Conservation (phyloP, 2,888 invertebrate genomes). For the Chrysolina oricalcia region DNA sequence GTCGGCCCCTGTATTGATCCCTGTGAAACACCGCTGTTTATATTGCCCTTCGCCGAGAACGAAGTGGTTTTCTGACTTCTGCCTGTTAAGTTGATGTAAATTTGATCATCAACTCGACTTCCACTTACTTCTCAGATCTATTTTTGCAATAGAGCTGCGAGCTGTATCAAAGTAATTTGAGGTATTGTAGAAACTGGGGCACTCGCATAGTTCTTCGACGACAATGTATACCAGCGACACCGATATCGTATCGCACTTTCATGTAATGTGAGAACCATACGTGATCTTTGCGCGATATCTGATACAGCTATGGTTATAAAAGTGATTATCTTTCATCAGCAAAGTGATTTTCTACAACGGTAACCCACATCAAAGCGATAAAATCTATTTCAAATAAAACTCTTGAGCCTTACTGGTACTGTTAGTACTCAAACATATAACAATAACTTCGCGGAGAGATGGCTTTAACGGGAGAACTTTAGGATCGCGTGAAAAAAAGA, state of each 20-base stretch:
- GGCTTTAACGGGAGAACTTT: neutral
- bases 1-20: no score
- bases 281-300: constrained; percentile 13
- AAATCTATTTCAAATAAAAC: neutral
- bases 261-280: constrained; percentile 8
- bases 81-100: no score
- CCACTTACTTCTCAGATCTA: no score
- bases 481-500: neutral
- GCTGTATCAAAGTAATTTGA: no score
- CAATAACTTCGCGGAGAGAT: constrained; percentile 10
- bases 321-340: constrained; percentile 6
- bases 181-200: no score
- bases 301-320: neutral
- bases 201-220: no score
- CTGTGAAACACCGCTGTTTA: no score
- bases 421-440: neutral
- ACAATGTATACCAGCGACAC: neutral
- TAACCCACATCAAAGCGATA: constrained; percentile 9
- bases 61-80: no score
- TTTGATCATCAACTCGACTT: no score
- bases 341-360: neutral
- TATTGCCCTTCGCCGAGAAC: no score
- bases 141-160: no score
- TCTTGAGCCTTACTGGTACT: neutral
- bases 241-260: neutral